These are phyloP conservation scores for Drosophila arawakana DNA, from an alignment of 1,140 invertebrate genomes.

Conservation along the genomic window DNA sequence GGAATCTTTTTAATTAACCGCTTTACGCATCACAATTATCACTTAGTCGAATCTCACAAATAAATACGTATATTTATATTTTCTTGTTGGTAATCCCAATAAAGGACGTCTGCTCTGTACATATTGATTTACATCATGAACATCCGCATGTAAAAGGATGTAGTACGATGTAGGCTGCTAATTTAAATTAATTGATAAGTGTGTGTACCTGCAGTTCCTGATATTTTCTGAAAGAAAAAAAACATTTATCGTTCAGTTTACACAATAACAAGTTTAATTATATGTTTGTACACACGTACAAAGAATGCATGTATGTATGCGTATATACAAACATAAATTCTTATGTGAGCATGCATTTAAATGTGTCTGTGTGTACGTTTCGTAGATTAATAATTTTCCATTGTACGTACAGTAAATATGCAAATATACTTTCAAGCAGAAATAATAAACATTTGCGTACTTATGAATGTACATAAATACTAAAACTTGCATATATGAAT, in stretches of 20 bases:
- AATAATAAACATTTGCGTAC: slow-evolving; percentile 1
- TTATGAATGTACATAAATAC: slow-evolving; percentile 28
- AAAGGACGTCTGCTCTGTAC: not conserved
- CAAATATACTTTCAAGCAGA: slow-evolving; percentile 1
- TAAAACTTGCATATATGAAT: slow-evolving; percentile 5
- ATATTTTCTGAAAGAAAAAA: slow-evolving; percentile 75
- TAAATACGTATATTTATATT: not conserved
- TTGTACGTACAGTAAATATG: slow-evolving; percentile 2
- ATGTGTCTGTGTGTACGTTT: not conserved
- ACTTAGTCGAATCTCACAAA: not conserved
- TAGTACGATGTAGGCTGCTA: slow-evolving; percentile 17
- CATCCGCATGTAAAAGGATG: not conserved
- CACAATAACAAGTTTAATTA: slow-evolving; percentile 2
- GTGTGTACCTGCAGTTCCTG: slow-evolving; percentile 80
- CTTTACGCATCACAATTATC: not conserved
- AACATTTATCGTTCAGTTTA: slow-evolving; percentile 12
- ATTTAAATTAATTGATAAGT: slow-evolving; percentile 4
- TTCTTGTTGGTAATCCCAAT: not conserved
- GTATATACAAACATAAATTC: slow-evolving; percentile 10
- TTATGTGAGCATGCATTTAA: not conserved
- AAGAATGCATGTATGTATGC: slow-evolving; percentile 5
- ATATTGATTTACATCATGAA: slow-evolving; percentile 17
- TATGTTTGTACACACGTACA: slow-evolving; percentile 31
- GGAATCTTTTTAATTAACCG: not conserved
- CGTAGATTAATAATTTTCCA: not conserved